A percentile compares a stretch with the other conserved stretches of the same genome.
Conservation (phyloP, 2,888 invertebrate species). For the Zele albiditarsus region DNA sequence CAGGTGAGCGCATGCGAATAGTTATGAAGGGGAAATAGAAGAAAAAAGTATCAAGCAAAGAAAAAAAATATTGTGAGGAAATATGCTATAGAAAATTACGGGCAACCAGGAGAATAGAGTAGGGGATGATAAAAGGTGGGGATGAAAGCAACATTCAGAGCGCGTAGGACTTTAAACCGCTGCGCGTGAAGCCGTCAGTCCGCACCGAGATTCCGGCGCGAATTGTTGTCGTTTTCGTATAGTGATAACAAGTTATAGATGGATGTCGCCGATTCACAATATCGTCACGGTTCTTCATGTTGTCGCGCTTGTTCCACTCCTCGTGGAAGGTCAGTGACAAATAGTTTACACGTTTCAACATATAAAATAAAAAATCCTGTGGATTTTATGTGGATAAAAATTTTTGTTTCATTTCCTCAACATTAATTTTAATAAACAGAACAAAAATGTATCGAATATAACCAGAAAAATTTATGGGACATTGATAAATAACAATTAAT, state of each 20-base stretch:
- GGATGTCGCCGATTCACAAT: slow-evolving; percentile 70
- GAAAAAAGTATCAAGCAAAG: background rate
- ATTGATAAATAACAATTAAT: too few species aligned
- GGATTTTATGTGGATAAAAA: background rate
- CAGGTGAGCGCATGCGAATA: slow-evolving; percentile 65
- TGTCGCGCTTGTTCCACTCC: slow-evolving; percentile 59
- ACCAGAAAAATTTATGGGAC: too few species aligned
- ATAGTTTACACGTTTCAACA: slow-evolving; percentile 41
- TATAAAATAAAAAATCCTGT: background rate
- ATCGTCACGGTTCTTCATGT: slow-evolving; percentile 62
- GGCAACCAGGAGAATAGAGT: background rate
- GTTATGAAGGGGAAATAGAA: background rate
- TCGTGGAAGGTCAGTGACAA: slow-evolving; percentile 68
- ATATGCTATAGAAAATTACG: background rate
- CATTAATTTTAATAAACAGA: too few species aligned
- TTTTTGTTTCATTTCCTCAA: too few species aligned
- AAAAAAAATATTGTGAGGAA: background rate
- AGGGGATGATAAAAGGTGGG: slow-evolving; percentile 2
- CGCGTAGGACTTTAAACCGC: slow-evolving; percentile 39
- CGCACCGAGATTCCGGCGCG: slow-evolving; percentile 70
- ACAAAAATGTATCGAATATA: too few species aligned
- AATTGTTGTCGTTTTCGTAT: slow-evolving; percentile 63
- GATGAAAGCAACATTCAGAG: slow-evolving; percentile 28
- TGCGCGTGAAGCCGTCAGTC: slow-evolving; percentile 56
- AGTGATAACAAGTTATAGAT: slow-evolving; percentile 68